Evolutionary conservation across 2,888 invertebrate genomes (phyloP).

Genomic region (Byasa hedistus): DNA sequence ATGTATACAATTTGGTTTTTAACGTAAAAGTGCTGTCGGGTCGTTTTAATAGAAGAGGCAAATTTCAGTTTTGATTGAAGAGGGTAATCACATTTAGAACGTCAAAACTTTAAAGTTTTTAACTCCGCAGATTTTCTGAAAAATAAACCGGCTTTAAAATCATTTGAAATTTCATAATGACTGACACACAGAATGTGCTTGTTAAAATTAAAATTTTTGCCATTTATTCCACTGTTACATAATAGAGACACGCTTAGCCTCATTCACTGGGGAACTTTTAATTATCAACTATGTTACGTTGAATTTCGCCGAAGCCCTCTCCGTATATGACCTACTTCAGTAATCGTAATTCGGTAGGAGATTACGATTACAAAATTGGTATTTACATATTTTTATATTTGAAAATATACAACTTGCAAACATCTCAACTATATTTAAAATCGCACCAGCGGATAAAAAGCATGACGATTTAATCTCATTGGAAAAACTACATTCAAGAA

Average conservation of each 20-base stretch:
- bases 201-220: neutral
- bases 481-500: too few relatives aligned
- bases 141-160: neutral
- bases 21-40: neutral
- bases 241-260: conserved; percentile 8
- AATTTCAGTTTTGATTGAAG: conserved; percentile 1
- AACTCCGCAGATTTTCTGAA: neutral
- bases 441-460: too few relatives aligned
- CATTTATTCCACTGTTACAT: conserved; percentile 9
- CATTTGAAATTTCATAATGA: neutral
- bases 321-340: conserved; percentile 15
- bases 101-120: neutral
- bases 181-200: neutral
- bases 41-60: neutral
- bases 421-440: too few relatives aligned
- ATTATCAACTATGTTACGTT: conserved; percentile 17
- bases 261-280: conserved; percentile 20
- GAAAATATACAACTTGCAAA: neutral
- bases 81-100: neutral
- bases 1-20: too few relatives aligned
- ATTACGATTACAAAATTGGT: neutral
- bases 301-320: conserved; percentile 7
- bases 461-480: too few relatives aligned
- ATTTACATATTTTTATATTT: neutral
- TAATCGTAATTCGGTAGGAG: neutral